Base-by-base conservation (phyloP, 2,888 invertebrate genomes). In the Rutpela maculata region DNA sequence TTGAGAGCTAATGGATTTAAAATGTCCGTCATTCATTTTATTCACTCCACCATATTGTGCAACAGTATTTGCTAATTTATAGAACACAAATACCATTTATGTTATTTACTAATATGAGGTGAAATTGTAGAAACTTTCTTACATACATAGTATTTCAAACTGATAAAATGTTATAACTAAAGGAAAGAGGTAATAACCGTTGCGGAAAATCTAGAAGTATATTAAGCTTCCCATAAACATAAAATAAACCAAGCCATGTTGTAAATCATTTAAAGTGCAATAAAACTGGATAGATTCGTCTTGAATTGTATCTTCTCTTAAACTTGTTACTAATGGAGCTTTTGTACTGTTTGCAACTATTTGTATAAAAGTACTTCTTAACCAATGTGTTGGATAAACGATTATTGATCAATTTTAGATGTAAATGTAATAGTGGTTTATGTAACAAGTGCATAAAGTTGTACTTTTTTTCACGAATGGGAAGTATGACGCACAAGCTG, bases 221-320 rank as follows among this genome's bases (percentile, higher is more conserved):
- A 67, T 67, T 55, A 38, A 67, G 55, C 11, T 55, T 15, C 43
- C 67, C 26, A 55, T 67, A 67, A 67, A 67, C 50, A 50, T 67
- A 67, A 67, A 67, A 67, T 19, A 15, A 26, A 67, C 22, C 31
- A 55, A 26, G 26, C 22, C 55, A 56, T 26, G 67, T 55, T 55
- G 17, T 67, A 67, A 67, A 67, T 67, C 67, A 67, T 67, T 67
- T 67, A 67, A 26, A 55, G 55, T n/a, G 50, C 19, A 67, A 56
- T 67, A 67, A 67, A 67, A 67, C 67, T 67, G 67, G 19, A 67
- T 55, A 17, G 67, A 55, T 31, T 67, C 22, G 1, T n/a, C 9
- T 22, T 22, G 17, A 50, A 56, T 55, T 67, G 67, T 18, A 31
- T 35, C 26, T 67, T 67, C 50, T 50, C n/a, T n/a, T 50, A 50